Conservation (phyloP, 2,113 vertebrate genomes). For the Spea multiplicata region DNA sequence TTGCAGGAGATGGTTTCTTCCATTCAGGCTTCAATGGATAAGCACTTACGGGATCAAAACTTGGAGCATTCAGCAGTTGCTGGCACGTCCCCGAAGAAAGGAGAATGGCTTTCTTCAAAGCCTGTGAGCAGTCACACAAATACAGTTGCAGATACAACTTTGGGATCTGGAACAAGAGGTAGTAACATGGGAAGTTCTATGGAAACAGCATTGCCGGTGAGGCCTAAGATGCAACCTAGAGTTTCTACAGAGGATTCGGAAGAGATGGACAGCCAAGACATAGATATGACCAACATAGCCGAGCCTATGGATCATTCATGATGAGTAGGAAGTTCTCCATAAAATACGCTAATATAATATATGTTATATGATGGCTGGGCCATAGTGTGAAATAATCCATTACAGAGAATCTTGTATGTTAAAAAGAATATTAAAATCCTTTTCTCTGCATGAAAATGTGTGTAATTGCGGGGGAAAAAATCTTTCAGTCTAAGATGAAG, state of each 20-base stretch:
- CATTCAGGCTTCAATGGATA: constrained; percentile 98
- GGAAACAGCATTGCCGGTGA: constrained; percentile 63
- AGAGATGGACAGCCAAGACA: constrained; percentile 96
- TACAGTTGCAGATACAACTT: constrained; percentile 57
- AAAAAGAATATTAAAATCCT: constrained; percentile 70
- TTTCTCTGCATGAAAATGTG: constrained; percentile 80
- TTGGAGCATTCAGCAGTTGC: constrained; percentile 65
- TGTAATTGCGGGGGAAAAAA: constrained; percentile 70
- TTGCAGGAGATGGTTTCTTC: constrained; percentile 98
- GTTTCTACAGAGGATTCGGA: constrained; percentile 80
- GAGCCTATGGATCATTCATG: constrained; percentile 99
- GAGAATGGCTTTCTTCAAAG: constrained; percentile 65
- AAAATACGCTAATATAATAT: constrained; percentile 60
- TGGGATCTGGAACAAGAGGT: constrained; percentile 62
- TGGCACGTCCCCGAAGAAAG: constrained; percentile 66
- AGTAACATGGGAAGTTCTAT: constrained; percentile 61
- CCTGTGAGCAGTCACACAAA: constrained; percentile 64
- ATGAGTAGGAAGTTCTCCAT: constrained; percentile 68
- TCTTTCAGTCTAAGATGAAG: neutral
- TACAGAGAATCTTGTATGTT: constrained; percentile 74
- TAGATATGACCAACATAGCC: constrained; percentile 74
- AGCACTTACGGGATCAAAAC: constrained; percentile 86
- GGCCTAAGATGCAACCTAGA: constrained; percentile 74
- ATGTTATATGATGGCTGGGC: constrained; percentile 77
- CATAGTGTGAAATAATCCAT: constrained; percentile 74